Evolutionary conservation across 2,888 invertebrate genomes (phyloP).

Genomic region (Aethes cnicana): DNA sequence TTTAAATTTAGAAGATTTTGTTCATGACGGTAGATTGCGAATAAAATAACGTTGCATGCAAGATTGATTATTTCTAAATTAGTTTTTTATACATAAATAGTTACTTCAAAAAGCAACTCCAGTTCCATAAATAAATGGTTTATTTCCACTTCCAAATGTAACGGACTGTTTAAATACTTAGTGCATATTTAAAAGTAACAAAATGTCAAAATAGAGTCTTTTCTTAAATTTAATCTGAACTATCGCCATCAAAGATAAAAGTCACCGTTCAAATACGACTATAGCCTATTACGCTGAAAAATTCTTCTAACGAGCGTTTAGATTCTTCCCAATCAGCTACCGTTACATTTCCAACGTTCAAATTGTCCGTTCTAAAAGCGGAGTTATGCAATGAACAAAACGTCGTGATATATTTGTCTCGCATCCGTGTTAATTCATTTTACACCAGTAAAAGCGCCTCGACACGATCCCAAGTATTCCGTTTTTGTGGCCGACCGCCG

Average conservation of each 20-base stretch:
- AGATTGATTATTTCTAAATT: not conserved
- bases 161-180: no score
- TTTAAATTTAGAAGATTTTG: constrained; percentile 9
- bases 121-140: no score
- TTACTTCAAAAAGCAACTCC: no score
- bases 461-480: constrained; percentile 66
- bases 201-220: no score
- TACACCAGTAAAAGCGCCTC: constrained; percentile 65
- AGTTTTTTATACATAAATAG: no score
- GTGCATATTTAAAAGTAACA: no score
- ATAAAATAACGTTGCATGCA: not conserved
- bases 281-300: not conserved
- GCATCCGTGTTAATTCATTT: constrained; percentile 58
- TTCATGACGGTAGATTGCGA: no score
- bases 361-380: constrained; percentile 1
- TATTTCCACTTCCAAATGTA: no score
- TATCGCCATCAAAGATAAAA: not conserved
- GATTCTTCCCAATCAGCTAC: not conserved
- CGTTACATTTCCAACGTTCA: not conserved
- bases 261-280: not conserved
- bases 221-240: no score
- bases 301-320: not conserved
- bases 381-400: constrained; percentile 35
- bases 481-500: constrained; percentile 64
- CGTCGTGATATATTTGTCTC: constrained; percentile 50